Base-by-base conservation (phyloP, 1,140 invertebrate species). In the Spodoptera litura region DNA sequence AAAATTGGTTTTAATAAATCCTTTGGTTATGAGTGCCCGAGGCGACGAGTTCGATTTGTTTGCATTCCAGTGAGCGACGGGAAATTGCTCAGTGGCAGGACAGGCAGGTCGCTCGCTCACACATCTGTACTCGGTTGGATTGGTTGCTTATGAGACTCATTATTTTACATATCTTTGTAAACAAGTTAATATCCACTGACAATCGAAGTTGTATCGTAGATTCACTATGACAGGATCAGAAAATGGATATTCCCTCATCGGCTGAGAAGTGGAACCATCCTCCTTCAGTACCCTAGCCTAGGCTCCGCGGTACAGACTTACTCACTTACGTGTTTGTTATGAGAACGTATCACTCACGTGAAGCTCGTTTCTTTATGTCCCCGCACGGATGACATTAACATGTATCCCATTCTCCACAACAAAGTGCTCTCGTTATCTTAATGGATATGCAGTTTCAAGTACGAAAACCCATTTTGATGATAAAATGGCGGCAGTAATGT, bases 1-100 rank as follows among this genome's bases (percentile, higher is more conserved):
- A 93, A 91, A 91, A 91, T 78, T 88, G 88, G 89, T 89, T 83
- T 85, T 87, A 85, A 88, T 88, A 88, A 84, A 83, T 82, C 82
- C 78, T 82, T 44, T 59, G 78, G 79, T 81, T 80, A 85, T 84
- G 80, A 71, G 78, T 38, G 78, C 78, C 71, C 35, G 78, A 71
- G 59, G 81, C 71, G 61, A 56, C 51, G 6, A 71, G 73, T 61
- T 78, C 76, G 66, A 78, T 71, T 71, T 79, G 70, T 79, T 79
- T 79, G 78, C 78, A 73, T 79, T 79, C 55, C 61, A 56, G 12
- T 71, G 76, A n/a, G 44, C 74, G 79, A 58, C 58, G 68, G 74
- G 74, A 77, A 77, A 77, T 77, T 77, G 74, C 74, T 68, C 68
- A 68, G 58, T 44, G 52, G 5, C 51, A 68, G 44, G 44, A 53